Evolutionary conservation across 2,113 vertebrate species (phyloP).

Genomic region (Galeopterus variegatus): DNA sequence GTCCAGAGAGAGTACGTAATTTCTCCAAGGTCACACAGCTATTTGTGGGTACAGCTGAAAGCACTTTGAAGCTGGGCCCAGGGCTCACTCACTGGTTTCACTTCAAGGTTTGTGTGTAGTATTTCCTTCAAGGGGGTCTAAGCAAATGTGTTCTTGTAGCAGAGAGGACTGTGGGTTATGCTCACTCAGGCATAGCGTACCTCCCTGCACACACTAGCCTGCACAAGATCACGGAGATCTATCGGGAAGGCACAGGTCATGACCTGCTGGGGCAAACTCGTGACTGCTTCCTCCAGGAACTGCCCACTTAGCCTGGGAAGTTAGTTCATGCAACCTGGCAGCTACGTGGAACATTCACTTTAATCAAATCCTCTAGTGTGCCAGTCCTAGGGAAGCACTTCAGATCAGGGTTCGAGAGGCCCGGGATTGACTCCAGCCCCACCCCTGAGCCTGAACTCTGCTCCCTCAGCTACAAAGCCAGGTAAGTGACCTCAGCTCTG

Average conservation of each 20-base stretch:
- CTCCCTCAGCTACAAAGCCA: neutral
- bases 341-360: neutral
- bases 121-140: neutral
- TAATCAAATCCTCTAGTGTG: neutral
- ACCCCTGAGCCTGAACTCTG: neutral
- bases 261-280: neutral
- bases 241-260: neutral
- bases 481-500: neutral
- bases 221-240: neutral
- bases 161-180: neutral
- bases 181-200: neutral
- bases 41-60: neutral
- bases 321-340: too few relatives aligned
- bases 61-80: neutral
- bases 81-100: neutral
- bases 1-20: neutral
- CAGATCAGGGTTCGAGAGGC: neutral
- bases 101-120: neutral
- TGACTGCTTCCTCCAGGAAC: neutral
- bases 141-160: neutral
- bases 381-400: fast-evolving
- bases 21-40: neutral
- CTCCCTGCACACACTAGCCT: neutral
- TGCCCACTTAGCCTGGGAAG: neutral
- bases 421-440: neutral